A percentile compares a stretch with the other conserved stretches of the same genome.
phyloP scores from a whole-genome alignment of 1,140 invertebrate species.

The Diuraphis noxia region DNA sequence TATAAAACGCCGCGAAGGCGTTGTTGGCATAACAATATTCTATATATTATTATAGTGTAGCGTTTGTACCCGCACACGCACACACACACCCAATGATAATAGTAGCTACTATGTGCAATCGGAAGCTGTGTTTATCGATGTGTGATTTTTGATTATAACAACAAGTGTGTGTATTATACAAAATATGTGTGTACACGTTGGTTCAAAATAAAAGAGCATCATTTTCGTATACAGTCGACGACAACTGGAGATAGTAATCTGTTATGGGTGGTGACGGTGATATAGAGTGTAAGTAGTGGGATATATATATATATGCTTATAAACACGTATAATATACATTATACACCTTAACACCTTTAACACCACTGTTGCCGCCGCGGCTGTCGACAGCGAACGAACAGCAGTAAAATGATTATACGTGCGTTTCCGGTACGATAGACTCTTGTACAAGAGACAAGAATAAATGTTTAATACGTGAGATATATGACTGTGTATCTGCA shows the following conservation, averaged over 20 bases:
- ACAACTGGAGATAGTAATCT: conserved; percentile 2
- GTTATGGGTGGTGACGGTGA: not conserved
- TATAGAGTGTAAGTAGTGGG: not conserved
- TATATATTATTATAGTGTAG: not conserved
- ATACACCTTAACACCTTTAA: conserved; percentile 1
- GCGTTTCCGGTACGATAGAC: not conserved
- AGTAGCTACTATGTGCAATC: not conserved
- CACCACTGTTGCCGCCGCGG: not conserved
- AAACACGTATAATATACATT: not conserved
- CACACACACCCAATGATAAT: not conserved
- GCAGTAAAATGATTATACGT: not conserved
- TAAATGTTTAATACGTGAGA: not conserved
- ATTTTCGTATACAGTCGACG: not conserved
- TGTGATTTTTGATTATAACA: conserved; percentile 28
- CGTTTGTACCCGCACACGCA: not conserved
- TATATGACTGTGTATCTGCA: not conserved
- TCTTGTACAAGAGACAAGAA: not conserved
- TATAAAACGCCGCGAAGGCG: not conserved
- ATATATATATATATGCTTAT: not conserved
- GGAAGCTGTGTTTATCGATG: conserved; percentile 15
- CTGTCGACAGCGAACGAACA: not conserved
- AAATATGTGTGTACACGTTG: not conserved
- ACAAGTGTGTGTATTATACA: not conserved
- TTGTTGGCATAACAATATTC: conserved; percentile 18
- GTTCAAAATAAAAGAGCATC: not conserved